Evolutionary conservation across 64 coral and sea anemone genomes (phyloP), one percentile per base, ranked within the genome.

Genomic region (Hydrozoanthus tunicans): DNA sequence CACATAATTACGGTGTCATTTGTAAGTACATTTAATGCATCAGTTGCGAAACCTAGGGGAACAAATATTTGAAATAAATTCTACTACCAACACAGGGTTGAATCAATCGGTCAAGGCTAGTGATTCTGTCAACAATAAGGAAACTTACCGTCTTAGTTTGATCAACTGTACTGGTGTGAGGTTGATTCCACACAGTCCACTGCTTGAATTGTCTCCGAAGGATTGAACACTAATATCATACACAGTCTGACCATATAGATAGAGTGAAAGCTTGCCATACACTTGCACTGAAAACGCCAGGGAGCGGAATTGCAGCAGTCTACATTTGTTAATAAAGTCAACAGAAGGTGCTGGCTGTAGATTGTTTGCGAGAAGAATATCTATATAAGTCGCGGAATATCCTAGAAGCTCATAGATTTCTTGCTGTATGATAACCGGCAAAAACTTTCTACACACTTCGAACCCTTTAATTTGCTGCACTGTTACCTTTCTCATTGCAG

Each of bases 131-230:
- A 43, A 43, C 32, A 43, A 43, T 43, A 11, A 13, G 3, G 56
- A 3, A 5, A 59, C 55, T 88, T 88, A 88, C 84, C 7, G 3
- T 56, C 58, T 60, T 51, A 88, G 20, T 27, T 88, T 88, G 56
- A 0, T 4, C 51, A 70, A 12, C 12, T 53, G 72, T 51, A 3
- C 1, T 43, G 26, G 9, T 9, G 6, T 53, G 25, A 75, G 25
- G 4, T 12, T 51, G 43, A 1, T 75, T 51, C 26, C 26, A 12
- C 72, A 75, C 32, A 43, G 32, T 43, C 32, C 32, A 43, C 32
- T 0, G 32, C 32, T 43, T 53, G 26, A 0, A 4, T 8, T 10
- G 3, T 4, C 3, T 9, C 32, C 32, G 14, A 5, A 9, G 11
- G 25, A 75, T 51, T 51, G 9, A 26, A 11, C 24, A 53, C 12